Conservation (phyloP, 1,140 invertebrate genomes). For the Bradysia coprophila region DNA sequence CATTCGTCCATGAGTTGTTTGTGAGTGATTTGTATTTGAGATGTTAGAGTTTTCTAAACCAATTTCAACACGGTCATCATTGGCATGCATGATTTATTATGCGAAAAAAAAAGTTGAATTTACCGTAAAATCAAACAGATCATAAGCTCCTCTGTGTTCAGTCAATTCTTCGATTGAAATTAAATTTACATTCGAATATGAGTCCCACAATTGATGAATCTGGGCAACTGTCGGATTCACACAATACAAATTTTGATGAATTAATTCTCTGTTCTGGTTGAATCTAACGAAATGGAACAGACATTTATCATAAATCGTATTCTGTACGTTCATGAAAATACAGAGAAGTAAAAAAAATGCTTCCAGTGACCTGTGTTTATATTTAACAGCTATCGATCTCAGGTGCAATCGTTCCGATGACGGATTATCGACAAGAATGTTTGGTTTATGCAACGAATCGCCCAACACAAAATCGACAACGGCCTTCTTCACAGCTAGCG, state of each 20-base stretch:
- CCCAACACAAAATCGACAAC: constrained; percentile 74
- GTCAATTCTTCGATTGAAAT: constrained; percentile 31
- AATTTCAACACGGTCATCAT: no score
- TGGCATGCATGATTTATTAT: no score
- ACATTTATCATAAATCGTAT: constrained; percentile 15
- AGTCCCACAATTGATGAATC: constrained; percentile 63
- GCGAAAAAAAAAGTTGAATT: no score
- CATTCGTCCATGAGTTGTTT: constrained; percentile 34
- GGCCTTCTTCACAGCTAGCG: constrained; percentile 71
- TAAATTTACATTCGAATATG: constrained; percentile 20
- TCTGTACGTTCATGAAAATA: no score
- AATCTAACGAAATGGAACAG: constrained; percentile 23
- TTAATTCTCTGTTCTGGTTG: constrained; percentile 24
- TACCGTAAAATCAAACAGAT: constrained; percentile 35
- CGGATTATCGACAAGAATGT: constrained; percentile 17
- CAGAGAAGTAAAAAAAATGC: background rate
- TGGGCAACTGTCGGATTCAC: constrained; percentile 69
- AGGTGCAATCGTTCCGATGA: constrained; percentile 36
- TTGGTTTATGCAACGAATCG: constrained; percentile 30
- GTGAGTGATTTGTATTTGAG: constrained; percentile 36
- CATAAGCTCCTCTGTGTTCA: constrained; percentile 31
- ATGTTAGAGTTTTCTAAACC: no score
- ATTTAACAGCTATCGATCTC: constrained; percentile 16
- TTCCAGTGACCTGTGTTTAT: constrained; percentile 19
- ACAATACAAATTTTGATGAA: constrained; percentile 46